Evolutionary conservation across 1,140 invertebrate genomes (phyloP), one percentile per base, ranked within the genome.

Genomic region (Eupeodes corollae): DNA sequence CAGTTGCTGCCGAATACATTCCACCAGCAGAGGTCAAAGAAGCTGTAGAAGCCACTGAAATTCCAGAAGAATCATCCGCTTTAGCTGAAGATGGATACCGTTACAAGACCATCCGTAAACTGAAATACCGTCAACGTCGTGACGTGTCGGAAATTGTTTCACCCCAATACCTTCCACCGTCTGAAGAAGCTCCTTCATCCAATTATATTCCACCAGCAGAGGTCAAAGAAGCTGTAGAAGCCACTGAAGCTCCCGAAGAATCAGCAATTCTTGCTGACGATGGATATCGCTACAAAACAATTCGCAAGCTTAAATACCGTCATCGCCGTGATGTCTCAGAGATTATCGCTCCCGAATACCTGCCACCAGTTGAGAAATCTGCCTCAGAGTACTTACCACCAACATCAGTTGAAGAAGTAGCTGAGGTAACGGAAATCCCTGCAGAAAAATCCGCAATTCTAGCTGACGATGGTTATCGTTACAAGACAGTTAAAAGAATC

Each of bases 81-180:
- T 46, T 55, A 0, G 51, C 42, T 19, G 38, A 33, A 1, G 54
- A 59, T 54, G 57, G 57, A 0, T 59, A 59, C 46, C 31, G 54
- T 13, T 59, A 59, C 51, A 59, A 57, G 43, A 57, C 57, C 8
- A 56, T 59, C 0, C 55, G 55, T 35, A 52, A 56, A 3, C 35
- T 57, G n/a, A 58, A 56, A 46, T 53, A 52, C 40, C 53, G 56
- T 8, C 51, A 55, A 3, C 56, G 56, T 42, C 56, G 56, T 42
- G 56, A 58, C 48, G 55, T 56, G 0, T 56, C 56, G 0, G 52
- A 53, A 33, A 3, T 26, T 5, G 43, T 52, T 21, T 43, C 47
- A 21, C 54, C 49, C 31, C 52, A 58, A 9, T 56, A 56, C 37
- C 33, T 58, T 33, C 51, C 47, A 46, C 44, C 50, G 14, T 10